These are phyloP conservation scores for Erithacus rubecula DNA, from an alignment of 2,797 vertebrate genomes.

Conservation along the genomic window DNA sequence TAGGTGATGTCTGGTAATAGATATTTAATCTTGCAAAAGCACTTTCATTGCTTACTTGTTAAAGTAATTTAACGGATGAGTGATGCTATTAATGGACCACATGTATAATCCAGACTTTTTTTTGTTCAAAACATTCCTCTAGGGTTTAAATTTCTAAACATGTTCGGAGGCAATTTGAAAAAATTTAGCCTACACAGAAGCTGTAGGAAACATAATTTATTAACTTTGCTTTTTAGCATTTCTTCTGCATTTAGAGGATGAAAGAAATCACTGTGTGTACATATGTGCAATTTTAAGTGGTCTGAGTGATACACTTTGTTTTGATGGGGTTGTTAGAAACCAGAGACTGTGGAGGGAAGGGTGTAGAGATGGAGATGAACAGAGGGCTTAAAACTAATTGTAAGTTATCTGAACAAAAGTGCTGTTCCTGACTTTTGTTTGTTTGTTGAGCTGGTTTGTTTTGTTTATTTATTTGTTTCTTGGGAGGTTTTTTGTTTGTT, in stretches of 20 bases:
- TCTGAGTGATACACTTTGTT: neutral
- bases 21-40: conserved; percentile 27
- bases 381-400: neutral
- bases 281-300: neutral
- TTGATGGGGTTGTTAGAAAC: neutral
- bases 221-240: neutral
- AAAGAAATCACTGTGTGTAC: neutral
- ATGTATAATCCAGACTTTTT: conserved; percentile 5
- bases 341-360: neutral
- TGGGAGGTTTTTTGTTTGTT: no score
- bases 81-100: conserved; percentile 37
- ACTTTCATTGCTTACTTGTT: conserved; percentile 47
- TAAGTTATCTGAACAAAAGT: neutral
- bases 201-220: neutral
- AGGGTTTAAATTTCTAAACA: conserved; percentile 23
- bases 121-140: conserved; percentile 21
- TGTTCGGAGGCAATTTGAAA: neutral
- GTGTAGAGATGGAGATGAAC: neutral
- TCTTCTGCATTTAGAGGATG: neutral
- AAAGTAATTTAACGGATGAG: conserved; percentile 45
- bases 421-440: neutral
- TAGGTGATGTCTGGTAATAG: neutral
- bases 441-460: neutral
- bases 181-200: neutral
- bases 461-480: neutral